phyloP scores from a whole-genome alignment of 2,797 vertebrate species.

The Megaceryle alcyon region DNA sequence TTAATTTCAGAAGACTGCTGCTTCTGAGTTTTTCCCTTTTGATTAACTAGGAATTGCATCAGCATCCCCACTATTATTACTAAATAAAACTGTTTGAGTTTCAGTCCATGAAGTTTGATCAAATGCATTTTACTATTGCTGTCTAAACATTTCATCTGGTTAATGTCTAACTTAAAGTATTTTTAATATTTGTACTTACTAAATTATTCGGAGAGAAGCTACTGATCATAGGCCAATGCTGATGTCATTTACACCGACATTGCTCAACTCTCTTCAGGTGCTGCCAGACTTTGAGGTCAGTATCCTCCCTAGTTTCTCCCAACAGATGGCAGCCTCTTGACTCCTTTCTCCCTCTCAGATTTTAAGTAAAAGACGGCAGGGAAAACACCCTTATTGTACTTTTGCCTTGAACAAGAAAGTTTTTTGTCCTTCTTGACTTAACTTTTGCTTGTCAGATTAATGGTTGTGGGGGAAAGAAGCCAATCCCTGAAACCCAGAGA shows the following conservation, averaged over 20 bases:
- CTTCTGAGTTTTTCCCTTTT: conserved; percentile 18
- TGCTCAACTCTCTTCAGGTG: conserved; percentile 25
- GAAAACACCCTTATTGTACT: not conserved
- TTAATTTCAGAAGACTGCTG: conserved; percentile 21
- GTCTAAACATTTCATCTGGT: conserved; percentile 67
- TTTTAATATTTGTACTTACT: conserved; percentile 73
- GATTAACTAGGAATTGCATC: conserved; percentile 45
- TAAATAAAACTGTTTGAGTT: conserved; percentile 69
- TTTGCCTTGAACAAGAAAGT: conserved; percentile 26
- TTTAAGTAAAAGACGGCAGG: not conserved
- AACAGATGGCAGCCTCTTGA: conserved; percentile 78
- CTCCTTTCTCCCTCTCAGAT: not conserved
- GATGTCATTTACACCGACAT: conserved; percentile 52
- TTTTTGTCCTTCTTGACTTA: conserved; percentile 27
- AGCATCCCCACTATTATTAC: conserved; percentile 55
- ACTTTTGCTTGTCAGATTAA: conserved; percentile 47
- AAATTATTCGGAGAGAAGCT: conserved; percentile 57
- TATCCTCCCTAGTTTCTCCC: conserved; percentile 61
- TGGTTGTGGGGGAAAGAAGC: not conserved
- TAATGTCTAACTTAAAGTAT: conserved; percentile 68
- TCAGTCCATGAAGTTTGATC: conserved; percentile 61
- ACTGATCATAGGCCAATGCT: conserved; percentile 58
- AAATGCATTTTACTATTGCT: conserved; percentile 63
- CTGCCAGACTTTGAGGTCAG: not conserved
- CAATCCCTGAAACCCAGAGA: not conserved